Evolutionary conservation across 2,797 vertebrate genomes (phyloP).

Genomic region (Gouania willdenowi): DNA sequence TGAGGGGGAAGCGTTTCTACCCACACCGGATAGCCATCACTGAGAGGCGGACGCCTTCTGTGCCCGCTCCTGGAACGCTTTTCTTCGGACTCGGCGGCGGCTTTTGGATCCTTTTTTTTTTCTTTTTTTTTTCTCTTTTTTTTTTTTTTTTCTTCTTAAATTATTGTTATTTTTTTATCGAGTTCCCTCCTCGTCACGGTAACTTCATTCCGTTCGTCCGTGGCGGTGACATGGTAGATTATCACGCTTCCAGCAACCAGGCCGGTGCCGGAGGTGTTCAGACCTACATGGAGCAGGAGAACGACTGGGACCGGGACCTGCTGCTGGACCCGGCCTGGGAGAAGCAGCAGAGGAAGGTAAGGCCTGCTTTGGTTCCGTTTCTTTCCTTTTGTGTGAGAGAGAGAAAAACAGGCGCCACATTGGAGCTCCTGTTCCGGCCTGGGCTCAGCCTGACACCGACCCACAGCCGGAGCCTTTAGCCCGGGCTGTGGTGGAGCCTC

Average conservation of each 20-base stretch:
- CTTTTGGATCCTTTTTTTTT: not conserved
- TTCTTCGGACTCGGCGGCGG: slow-evolving; percentile 4
- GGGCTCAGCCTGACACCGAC: too few species aligned
- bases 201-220: too few species aligned
- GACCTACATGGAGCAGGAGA: slow-evolving; percentile 84
- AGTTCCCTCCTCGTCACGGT: too few species aligned
- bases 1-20: slow-evolving; percentile 57
- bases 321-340: slow-evolving; percentile 91
- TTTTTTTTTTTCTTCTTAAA: too few species aligned
- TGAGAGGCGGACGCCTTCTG: slow-evolving; percentile 18
- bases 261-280: slow-evolving; percentile 54
- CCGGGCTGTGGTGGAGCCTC: too few species aligned
- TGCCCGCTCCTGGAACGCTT: slow-evolving; percentile 14
- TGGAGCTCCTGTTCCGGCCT: too few species aligned
- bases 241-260: slow-evolving; percentile 81
- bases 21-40: slow-evolving; percentile 61
- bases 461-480: too few species aligned
- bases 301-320: slow-evolving; percentile 89
- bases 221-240: slow-evolving; percentile 87
- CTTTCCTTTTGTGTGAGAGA: too few species aligned
- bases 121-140: not conserved
- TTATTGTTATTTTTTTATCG: too few species aligned
- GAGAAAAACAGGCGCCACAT: too few species aligned
- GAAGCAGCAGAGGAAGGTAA: slow-evolving; percentile 88
- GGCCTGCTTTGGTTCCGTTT: too few species aligned